Evolutionary conservation across 2,113 vertebrate species (phyloP), one percentile per base, ranked within the genome.

Genomic region (Gnathonemus echidnorhynchus): DNA sequence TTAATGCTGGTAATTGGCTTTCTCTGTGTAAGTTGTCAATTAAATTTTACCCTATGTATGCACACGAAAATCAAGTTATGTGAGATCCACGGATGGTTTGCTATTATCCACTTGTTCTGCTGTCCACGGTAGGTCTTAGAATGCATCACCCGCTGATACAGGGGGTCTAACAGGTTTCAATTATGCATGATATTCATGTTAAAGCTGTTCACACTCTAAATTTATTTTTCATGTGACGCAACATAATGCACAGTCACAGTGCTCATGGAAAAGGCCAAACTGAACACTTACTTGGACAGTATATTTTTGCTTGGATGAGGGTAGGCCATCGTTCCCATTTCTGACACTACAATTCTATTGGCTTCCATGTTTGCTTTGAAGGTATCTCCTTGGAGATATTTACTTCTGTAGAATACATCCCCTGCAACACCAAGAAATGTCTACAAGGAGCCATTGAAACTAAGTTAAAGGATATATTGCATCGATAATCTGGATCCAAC

Each of bases 271-370:
- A 85, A 85, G 9, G 21, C 0, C 24, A 24, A 85, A 48, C 39
- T 0, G 21, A 27, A 2, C 46, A n/a, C 94, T 97, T 96, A 99
- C 98, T 98, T 99, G 93, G 97, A 91, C 92, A 99, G 97, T 66
- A 99, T 96, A 92, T 97, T 99, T 96, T 98, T 99, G 95, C 97
- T 97, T 3, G 98, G 97, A 92, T 98, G 97, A 21, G 98, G 98
- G 89, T 98, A 98, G 66, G 97, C 98, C 98, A 99, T 99, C 0
- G 98, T 99, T 24, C 98, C 98, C 95, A 99, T 99, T 94, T 99
- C 98, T 9, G 98, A 99, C 91, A 99, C 97, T 87, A 99, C 96
- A 0, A 99, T 99, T 91, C 97, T 96, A 91, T 99, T 98, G 77
- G 97, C 97, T 90, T 97, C 95, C 89, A 97, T 94, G 62, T 99